Conservation (phyloP, 2,888 invertebrate genomes). For the Hipparchia semele region DNA sequence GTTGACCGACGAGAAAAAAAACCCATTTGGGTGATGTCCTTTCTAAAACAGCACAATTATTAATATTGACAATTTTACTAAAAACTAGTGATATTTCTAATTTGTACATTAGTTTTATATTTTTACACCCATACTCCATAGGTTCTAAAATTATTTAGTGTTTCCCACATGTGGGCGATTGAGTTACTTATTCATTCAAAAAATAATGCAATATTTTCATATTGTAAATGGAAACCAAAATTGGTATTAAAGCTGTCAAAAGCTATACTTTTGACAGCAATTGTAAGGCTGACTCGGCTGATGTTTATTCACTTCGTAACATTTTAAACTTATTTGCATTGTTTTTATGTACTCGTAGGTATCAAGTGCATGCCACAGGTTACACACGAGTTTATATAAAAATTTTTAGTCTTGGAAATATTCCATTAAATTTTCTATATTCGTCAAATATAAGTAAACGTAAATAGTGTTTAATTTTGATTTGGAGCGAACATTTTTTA, state of each 20-base stretch:
- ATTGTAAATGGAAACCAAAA: neutral
- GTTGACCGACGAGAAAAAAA: too few relatives aligned
- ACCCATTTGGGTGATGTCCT: neutral
- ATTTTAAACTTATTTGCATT: neutral
- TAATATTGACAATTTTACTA: neutral
- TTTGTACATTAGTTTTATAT: neutral
- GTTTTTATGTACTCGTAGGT: too few relatives aligned
- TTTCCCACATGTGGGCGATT: neutral
- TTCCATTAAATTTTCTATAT: too few relatives aligned
- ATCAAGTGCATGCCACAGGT: too few relatives aligned
- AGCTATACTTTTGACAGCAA: neutral
- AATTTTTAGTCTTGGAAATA: too few relatives aligned
- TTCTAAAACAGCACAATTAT: neutral
- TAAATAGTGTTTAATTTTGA: too few relatives aligned
- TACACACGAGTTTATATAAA: too few relatives aligned
- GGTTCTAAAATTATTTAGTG: neutral
- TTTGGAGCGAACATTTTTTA: too few relatives aligned
- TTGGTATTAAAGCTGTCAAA: neutral
- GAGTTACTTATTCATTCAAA: neutral
- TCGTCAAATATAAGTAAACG: too few relatives aligned
- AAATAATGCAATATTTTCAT: neutral
- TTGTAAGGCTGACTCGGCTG: neutral
- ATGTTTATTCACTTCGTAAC: neutral
- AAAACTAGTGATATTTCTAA: neutral
- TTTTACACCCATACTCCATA: conserved; percentile 5